Percentiles rank a stretch among this genome's conserved stretches.
Conservation (phyloP, 2,888 invertebrate genomes). For the Sinohyriopsis cumingii region DNA sequence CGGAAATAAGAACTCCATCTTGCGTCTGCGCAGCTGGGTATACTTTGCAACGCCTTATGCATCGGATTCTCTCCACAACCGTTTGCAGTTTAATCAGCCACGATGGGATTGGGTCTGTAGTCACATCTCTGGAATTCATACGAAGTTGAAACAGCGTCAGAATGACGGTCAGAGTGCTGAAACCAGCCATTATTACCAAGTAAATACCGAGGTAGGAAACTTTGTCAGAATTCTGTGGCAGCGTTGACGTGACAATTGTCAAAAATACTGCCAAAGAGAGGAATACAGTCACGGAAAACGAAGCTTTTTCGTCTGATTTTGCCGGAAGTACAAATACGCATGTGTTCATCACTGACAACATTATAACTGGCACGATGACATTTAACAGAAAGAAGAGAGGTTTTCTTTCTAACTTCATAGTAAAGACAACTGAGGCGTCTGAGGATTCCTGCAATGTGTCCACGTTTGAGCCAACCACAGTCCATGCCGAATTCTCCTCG, state of each 20-base stretch:
- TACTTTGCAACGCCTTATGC: too few species aligned
- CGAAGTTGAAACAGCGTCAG: constrained; percentile 31
- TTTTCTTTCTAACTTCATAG: constrained; percentile 36
- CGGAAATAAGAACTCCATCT: too few species aligned
- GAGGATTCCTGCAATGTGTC: constrained; percentile 15
- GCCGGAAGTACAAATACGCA: constrained; percentile 41
- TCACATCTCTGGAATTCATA: constrained; percentile 23
- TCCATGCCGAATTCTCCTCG: constrained; percentile 37
- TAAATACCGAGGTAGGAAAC: constrained; percentile 34
- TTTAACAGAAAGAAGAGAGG: constrained; percentile 38
- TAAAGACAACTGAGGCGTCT: constrained; percentile 30
- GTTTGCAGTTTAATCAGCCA: constrained; percentile 9
- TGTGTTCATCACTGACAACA: constrained; percentile 33
- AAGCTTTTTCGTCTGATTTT: constrained; percentile 38
- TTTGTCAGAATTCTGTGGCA: constrained; percentile 36
- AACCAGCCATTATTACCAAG: constrained; percentile 29
- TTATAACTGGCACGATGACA: constrained; percentile 36
- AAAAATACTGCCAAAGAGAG: constrained; percentile 43
- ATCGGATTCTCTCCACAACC: not conserved
- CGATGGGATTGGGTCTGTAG: constrained; percentile 15
- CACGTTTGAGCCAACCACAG: constrained; percentile 14
- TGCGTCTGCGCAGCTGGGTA: too few species aligned
- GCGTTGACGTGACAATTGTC: constrained; percentile 38
- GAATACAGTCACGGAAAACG: constrained; percentile 39
- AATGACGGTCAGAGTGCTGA: constrained; percentile 31